Conservation (phyloP, 1,140 invertebrate species). For the Cotesia vestalis region DNA sequence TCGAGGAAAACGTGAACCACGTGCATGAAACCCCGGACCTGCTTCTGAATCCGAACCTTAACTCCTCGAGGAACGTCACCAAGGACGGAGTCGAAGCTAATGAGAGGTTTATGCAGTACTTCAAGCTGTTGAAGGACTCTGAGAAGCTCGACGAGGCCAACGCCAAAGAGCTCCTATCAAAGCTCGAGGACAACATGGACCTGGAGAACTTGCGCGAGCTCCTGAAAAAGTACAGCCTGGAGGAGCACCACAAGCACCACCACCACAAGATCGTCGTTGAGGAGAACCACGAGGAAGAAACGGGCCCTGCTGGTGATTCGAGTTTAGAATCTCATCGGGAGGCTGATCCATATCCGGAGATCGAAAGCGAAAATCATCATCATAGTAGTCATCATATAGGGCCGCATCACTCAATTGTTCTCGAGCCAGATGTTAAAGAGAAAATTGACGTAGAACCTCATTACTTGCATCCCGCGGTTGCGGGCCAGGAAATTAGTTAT, state of each 20-base stretch:
- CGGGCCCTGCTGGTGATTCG: constrained; percentile 18
- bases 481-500: constrained; percentile 67
- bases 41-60: constrained; percentile 58
- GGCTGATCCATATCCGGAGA: too few relatives aligned
- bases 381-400: constrained; percentile 51
- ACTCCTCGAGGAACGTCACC: constrained; percentile 52
- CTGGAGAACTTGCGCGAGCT: constrained; percentile 56
- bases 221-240: constrained; percentile 51
- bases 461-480: constrained; percentile 65
- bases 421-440: constrained; percentile 61
- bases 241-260: constrained; percentile 46
- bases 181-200: constrained; percentile 54
- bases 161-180: constrained; percentile 53
- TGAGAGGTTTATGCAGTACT: constrained; percentile 56
- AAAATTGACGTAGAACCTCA: constrained; percentile 67
- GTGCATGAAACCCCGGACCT: constrained; percentile 60
- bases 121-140: constrained; percentile 57
- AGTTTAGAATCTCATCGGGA: constrained; percentile 43
- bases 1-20: constrained; percentile 57
- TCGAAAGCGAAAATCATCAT: constrained; percentile 32
- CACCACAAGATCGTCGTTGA: constrained; percentile 42
- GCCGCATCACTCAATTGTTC: constrained; percentile 60
- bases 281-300: constrained; percentile 42
- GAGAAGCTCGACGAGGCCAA: constrained; percentile 54
- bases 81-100: constrained; percentile 53